Evolutionary conservation across 2,888 invertebrate species (phyloP).

Genomic region (Saturnia japonica): DNA sequence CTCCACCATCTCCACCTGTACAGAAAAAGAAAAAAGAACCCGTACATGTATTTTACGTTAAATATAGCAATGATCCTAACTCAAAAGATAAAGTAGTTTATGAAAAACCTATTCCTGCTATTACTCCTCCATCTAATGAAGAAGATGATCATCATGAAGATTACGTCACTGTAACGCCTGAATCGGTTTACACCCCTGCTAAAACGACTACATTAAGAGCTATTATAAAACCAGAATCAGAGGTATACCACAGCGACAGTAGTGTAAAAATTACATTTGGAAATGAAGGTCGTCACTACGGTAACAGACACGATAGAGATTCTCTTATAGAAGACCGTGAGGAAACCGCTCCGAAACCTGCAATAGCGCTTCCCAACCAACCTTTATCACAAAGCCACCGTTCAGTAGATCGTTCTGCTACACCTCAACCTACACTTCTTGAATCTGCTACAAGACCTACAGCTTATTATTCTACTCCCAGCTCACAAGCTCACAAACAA

Average conservation of each 20-base stretch:
- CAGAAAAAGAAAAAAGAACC: conserved; percentile 87
- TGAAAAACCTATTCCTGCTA: conserved; percentile 90
- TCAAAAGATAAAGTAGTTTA: conserved; percentile 88
- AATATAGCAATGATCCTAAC: conserved; percentile 92
- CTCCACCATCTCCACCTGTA: conserved; percentile 81
- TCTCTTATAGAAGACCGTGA: conserved; percentile 72
- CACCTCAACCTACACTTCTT: conserved; percentile 52
- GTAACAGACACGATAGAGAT: conserved; percentile 61
- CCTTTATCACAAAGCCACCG: conserved; percentile 50
- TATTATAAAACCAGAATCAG: conserved; percentile 93
- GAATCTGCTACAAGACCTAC: conserved; percentile 50
- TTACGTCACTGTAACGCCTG: conserved; percentile 80
- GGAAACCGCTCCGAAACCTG: conserved; percentile 85
- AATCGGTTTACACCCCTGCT: conserved; percentile 76
- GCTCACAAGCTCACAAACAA: conserved; percentile 53
- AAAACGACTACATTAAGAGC: conserved; percentile 91
- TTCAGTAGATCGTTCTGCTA: conserved; percentile 55
- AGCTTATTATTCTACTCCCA: conserved; percentile 45
- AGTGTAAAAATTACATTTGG: conserved; percentile 93
- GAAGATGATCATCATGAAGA: conserved; percentile 82
- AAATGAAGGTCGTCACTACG: conserved; percentile 80
- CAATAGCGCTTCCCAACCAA: conserved; percentile 79
- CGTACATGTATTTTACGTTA: conserved; percentile 94
- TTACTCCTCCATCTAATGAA: conserved; percentile 86
- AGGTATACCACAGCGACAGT: conserved; percentile 90